Evolutionary conservation across 2,797 vertebrate species (phyloP), one percentile per base, ranked within the genome.

Genomic region (Heliangelus exortis): DNA sequence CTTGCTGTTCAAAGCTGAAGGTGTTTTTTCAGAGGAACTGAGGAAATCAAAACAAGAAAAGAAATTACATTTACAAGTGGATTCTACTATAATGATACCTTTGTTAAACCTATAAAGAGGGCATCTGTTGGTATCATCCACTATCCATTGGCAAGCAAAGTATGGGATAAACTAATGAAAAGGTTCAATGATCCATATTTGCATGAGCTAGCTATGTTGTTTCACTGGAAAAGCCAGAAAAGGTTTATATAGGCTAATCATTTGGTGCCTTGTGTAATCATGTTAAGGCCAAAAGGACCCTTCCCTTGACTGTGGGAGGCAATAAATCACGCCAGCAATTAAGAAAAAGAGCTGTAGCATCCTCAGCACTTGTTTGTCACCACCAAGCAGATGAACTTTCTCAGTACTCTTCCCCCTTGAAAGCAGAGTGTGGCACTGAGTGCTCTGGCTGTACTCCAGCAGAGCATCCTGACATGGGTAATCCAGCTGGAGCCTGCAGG

Each of bases 31-130:
- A 78, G 67, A 73, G 47, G 74, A 86, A 74, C 62, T 41, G 28
- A 79, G 68, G 71, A 91, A 93, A 86, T n/a, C 25, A 51, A 93
- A 93, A 67, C 29, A 82, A 76, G 59, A 54, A 75, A 76, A 78
- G 18, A 68, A 91, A 90, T 90, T 74, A 50, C 1, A 0, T 79
- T 77, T 53, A 50, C n/a, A 25, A 80, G 47, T 34, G 23, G 4
- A 4, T 58, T 74, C 92, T 71, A 33, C 33, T 65, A 22, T 33
- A 73, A 68, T 3, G 7, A 57, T 48, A n/a, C 19, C 23, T 92
- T 93, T 82, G 33, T 87, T 84, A 82, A 79, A 33, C 6, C 34
- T 79, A 19, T 34, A 22, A 50, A 48, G 43, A 73, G 6, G 26
- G 9, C 7, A 66, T 43, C 26, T 39, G 3, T 54, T 61, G 36